Percentiles rank a stretch among this genome's conserved stretches.
Evolutionary conservation across 2,797 vertebrate genomes (phyloP).

Genomic region (Characodon lateralis): DNA sequence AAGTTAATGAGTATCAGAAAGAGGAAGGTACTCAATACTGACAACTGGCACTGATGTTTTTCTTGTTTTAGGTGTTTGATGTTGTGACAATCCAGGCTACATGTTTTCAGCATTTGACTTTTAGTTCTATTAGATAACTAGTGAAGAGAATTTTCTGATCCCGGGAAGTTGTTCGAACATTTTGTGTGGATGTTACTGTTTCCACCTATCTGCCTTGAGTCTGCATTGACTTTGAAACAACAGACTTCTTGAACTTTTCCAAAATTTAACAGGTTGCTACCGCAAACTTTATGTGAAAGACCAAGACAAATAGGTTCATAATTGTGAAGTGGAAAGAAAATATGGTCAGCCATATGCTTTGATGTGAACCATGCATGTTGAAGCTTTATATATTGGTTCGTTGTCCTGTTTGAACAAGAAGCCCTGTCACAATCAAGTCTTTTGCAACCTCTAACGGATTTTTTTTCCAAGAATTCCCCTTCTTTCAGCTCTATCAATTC

Average conservation of each 20-base stretch:
- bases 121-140: not conserved
- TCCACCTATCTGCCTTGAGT: not conserved
- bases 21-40: slow-evolving; percentile 36
- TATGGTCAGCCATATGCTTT: too few relatives aligned
- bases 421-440: too few relatives aligned
- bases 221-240: not conserved
- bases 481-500: too few relatives aligned
- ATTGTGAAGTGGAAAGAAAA: not conserved
- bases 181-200: not conserved
- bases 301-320: not conserved
- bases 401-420: too few relatives aligned
- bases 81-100: not conserved
- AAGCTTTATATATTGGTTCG: too few relatives aligned
- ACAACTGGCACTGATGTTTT: slow-evolving; percentile 17
- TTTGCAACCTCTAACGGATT: too few relatives aligned
- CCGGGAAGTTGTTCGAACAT: not conserved
- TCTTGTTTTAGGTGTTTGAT: slow-evolving; percentile 2
- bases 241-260: not conserved
- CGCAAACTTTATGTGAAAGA: not conserved
- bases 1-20: slow-evolving; percentile 7
- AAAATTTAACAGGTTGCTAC: not conserved
- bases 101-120: not conserved
- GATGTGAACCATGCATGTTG: too few relatives aligned
- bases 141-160: not conserved
- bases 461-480: too few relatives aligned